A percentile compares a stretch with the other conserved stretches of the same genome.
Evolutionary conservation across 2,888 invertebrate species (phyloP).

Genomic region (Cryptosula pallasiana): DNA sequence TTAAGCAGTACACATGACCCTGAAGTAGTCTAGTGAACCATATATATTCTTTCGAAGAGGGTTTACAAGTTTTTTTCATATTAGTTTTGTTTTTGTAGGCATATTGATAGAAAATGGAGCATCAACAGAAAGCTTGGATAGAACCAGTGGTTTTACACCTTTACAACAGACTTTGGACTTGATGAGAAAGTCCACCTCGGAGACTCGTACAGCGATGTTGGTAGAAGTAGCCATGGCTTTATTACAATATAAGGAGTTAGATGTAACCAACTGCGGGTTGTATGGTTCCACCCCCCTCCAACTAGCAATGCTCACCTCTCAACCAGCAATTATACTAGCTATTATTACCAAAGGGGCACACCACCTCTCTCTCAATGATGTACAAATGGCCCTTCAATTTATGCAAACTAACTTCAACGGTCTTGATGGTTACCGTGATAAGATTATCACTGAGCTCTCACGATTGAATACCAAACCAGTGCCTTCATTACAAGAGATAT

Average conservation of each 20-base stretch:
- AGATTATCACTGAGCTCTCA: not conserved
- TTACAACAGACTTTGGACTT: not conserved
- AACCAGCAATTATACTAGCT: not conserved
- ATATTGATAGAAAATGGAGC: constrained; percentile 1
- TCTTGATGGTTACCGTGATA: not conserved
- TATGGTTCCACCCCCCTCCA: not conserved
- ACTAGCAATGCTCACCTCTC: not conserved
- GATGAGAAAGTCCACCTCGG: not conserved
- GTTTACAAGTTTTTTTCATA: too few species aligned
- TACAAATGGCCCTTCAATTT: not conserved
- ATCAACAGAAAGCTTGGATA: not conserved
- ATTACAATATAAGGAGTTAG: not conserved
- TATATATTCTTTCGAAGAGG: too few species aligned
- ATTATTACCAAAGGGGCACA: not conserved
- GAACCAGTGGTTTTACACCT: not conserved
- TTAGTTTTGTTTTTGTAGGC: too few species aligned
- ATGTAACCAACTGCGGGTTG: not conserved
- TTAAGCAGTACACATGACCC: too few species aligned
- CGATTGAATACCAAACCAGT: not conserved
- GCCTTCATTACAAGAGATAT: not conserved
- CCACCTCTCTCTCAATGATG: not conserved
- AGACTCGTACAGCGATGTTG: not conserved
- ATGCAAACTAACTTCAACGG: not conserved
- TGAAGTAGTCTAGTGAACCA: too few species aligned
- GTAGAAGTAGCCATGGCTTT: not conserved